Conservation (phyloP, 1,140 invertebrate species). For the Dinothrombium tinctorium region DNA sequence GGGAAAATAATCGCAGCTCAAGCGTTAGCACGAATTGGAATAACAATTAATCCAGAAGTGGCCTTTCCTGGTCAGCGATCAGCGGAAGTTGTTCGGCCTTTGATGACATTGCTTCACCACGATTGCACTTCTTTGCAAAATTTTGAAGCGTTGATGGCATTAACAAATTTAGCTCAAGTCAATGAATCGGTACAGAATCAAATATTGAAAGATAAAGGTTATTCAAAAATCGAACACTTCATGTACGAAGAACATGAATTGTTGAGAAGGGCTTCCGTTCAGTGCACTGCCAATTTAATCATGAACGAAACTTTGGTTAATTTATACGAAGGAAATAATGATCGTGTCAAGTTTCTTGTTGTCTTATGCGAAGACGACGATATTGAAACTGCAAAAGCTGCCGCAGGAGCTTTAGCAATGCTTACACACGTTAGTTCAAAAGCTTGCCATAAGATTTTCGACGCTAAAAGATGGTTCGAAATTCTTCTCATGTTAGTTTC, state of each 20-base stretch:
- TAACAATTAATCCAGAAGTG: conserved; percentile 89
- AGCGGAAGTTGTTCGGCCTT: conserved; percentile 68
- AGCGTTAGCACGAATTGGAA: conserved; percentile 75
- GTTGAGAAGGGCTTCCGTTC: conserved; percentile 56
- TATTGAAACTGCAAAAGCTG: conserved; percentile 52
- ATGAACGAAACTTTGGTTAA: conserved; percentile 40
- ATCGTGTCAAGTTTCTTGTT: conserved; percentile 63
- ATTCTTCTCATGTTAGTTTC: conserved; percentile 47
- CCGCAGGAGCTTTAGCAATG: conserved; percentile 67
- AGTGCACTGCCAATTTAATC: conserved; percentile 73
- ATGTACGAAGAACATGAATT: conserved; percentile 84
- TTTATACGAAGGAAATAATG: conserved; percentile 61
- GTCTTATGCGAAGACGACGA: conserved; percentile 60
- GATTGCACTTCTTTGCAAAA: conserved; percentile 83
- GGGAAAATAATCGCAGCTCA: conserved; percentile 80
- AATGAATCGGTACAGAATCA: conserved; percentile 37
- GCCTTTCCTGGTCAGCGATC: conserved; percentile 48
- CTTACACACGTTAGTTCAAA: conserved; percentile 45
- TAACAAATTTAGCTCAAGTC: conserved; percentile 78
- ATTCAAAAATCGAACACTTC: conserved; percentile 64
- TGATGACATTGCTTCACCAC: conserved; percentile 54
- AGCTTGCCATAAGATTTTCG: conserved; percentile 54
- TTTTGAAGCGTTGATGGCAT: conserved; percentile 81
- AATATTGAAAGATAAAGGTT: conserved; percentile 68
- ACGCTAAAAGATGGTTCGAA: conserved; percentile 31